Conservation (phyloP, 2,113 vertebrate genomes). For the Miniopterus natalensis region DNA sequence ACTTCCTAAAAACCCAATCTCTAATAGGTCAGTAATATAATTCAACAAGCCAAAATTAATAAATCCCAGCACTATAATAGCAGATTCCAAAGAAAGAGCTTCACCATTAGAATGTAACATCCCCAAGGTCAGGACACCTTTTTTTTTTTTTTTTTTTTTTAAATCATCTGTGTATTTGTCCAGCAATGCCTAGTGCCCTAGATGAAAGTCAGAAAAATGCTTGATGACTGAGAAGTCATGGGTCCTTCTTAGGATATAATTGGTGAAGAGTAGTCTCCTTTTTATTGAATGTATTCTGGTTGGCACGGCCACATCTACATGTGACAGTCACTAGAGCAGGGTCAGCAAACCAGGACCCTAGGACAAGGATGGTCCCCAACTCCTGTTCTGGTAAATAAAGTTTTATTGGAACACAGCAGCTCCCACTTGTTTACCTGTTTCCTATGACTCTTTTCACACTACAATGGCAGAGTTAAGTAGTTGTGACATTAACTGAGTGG, state of each 20-base stretch:
- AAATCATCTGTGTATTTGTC: neutral
- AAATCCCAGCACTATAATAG: neutral
- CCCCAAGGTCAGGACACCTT: neutral
- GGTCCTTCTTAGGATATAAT: neutral
- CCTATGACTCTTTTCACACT: neutral
- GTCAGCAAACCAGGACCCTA: neutral
- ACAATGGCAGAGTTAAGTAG: neutral
- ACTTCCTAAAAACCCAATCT: neutral
- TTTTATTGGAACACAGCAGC: neutral
- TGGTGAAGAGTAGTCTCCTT: neutral
- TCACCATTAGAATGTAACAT: neutral
- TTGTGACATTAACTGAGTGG: neutral
- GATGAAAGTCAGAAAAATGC: neutral
- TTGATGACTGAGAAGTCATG: neutral
- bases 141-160: neutral
- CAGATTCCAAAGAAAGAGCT: neutral
- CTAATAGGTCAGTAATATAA: neutral
- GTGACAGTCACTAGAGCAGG: neutral
- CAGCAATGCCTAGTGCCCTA: neutral
- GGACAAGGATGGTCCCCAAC: neutral
- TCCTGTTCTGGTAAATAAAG: neutral
- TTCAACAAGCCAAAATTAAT: slow-evolving; percentile 53
- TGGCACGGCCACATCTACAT: neutral
- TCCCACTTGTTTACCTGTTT: neutral
- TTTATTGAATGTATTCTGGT: neutral